Percentiles rank a stretch among this genome's conserved stretches.
phyloP scores from a whole-genome alignment of 2,797 vertebrate species.

The Alosa sapidissima region DNA sequence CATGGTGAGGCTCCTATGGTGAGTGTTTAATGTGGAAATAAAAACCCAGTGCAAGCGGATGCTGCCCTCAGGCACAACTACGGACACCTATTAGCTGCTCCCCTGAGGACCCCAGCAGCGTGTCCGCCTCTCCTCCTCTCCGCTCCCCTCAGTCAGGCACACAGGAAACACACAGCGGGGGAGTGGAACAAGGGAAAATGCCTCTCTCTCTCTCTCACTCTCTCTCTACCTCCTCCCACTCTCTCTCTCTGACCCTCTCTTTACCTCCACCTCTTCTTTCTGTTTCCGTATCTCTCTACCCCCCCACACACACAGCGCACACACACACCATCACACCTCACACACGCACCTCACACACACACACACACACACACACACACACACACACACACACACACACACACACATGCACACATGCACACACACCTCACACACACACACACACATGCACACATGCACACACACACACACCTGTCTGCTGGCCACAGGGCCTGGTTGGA shows the following conservation, averaged over 20 bases:
- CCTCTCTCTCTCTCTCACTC: background rate
- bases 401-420: too few relatives aligned
- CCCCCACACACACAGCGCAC: background rate
- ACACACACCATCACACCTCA: too few relatives aligned
- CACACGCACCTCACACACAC: too few relatives aligned
- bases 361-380: too few relatives aligned
- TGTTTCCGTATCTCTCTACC: background rate
- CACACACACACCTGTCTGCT: too few relatives aligned
- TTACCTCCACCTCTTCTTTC: constrained; percentile 26
- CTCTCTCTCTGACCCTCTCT: background rate
- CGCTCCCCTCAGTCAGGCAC: background rate
- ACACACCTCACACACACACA: too few relatives aligned
- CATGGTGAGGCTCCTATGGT: background rate
- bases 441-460: too few relatives aligned
- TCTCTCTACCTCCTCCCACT: background rate
- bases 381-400: too few relatives aligned
- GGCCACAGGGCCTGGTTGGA: too few relatives aligned
- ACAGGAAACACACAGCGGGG: background rate
- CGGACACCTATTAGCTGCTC: constrained; percentile 8
- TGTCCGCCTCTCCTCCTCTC: constrained; percentile 25
- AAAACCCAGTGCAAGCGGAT: constrained; percentile 21
- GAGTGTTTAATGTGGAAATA: constrained; percentile 18
- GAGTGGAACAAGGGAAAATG: background rate
- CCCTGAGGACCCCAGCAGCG: constrained; percentile 34
- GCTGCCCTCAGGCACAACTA: background rate